Percentiles rank a stretch among this genome's conserved stretches.
These are phyloP conservation scores for Amphibalanus amphitrite DNA, from an alignment of 1,140 invertebrate genomes.

Conservation along the genomic window DNA sequence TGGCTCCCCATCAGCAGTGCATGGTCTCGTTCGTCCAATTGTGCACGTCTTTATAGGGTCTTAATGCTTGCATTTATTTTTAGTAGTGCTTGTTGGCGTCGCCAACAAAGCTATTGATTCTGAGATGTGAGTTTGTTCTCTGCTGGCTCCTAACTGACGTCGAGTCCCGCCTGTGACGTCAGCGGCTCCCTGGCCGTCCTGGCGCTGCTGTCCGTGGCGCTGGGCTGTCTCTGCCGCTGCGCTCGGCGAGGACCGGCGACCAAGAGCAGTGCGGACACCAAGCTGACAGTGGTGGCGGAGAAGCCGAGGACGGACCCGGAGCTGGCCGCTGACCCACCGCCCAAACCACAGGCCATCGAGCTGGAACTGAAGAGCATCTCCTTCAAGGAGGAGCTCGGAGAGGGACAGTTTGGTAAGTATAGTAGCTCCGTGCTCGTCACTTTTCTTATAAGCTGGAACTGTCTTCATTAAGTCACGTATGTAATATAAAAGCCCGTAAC, in stretches of 20 bases:
- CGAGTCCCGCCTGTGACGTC: no score
- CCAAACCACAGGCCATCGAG: constrained; percentile 24
- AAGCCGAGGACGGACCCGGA: constrained; percentile 34
- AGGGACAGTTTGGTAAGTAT: constrained; percentile 76
- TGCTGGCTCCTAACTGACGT: no score
- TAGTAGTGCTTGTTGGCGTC: no score
- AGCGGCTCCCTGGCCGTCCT: background rate
- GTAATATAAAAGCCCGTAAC: no score
- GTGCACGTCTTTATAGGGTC: no score
- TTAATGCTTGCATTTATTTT: no score
- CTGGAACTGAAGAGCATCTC: constrained; percentile 57
- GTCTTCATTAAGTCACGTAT: no score
- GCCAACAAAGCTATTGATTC: no score
- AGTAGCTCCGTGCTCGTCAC: constrained; percentile 9
- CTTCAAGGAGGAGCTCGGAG: constrained; percentile 84
- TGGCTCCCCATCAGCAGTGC: no score
- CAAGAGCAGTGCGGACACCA: constrained; percentile 10
- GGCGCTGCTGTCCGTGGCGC: background rate
- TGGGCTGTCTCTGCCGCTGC: background rate
- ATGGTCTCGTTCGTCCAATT: no score
- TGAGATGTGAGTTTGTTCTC: no score
- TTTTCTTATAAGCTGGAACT: no score
- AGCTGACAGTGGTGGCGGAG: constrained; percentile 42
- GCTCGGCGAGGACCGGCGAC: background rate
- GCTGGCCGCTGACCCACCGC: background rate